A percentile compares a stretch with the other conserved stretches of the same genome.
These are phyloP conservation scores for Gasterosteus aculeatus DNA, from an alignment of 2,113 vertebrate species.

Conservation along the genomic window DNA sequence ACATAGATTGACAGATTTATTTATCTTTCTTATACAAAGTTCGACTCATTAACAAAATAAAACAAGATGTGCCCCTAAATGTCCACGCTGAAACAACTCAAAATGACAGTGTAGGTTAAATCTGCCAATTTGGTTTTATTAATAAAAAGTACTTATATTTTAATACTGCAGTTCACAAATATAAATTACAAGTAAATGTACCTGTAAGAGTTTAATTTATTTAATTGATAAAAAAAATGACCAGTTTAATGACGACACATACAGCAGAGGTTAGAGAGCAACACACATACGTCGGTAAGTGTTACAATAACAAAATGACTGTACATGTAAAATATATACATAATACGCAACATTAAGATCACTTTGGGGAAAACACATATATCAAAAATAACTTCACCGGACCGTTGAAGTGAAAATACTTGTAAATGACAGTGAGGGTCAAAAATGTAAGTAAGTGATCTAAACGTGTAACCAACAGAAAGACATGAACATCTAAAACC, in stretches of 20 bases:
- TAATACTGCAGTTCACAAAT: constrained; percentile 36
- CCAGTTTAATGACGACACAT: constrained; percentile 11
- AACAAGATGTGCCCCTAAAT: background rate
- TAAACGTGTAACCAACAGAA: background rate
- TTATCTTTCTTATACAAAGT: background rate
- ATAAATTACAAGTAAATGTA: constrained; percentile 31
- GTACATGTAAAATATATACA: constrained; percentile 19
- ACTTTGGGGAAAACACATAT: constrained; percentile 4
- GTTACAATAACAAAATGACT: constrained; percentile 8
- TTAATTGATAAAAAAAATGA: background rate
- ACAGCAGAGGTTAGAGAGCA: constrained; percentile 17
- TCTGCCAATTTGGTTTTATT: constrained; percentile 6
- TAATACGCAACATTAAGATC: background rate
- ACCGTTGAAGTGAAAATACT: background rate
- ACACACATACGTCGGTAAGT: background rate
- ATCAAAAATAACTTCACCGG: background rate
- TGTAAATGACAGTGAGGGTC: constrained; percentile 2
- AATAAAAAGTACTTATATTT: constrained; percentile 11
- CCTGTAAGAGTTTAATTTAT: constrained; percentile 22
- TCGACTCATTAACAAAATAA: background rate
- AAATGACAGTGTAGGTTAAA: background rate
- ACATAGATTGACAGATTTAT: background rate
- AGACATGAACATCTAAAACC: background rate
- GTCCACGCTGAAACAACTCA: background rate
- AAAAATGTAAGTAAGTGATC: background rate